Percentiles rank a stretch among this genome's conserved stretches.
Evolutionary conservation across 2,113 vertebrate genomes (phyloP).

Genomic region (Apodemus sylvaticus): DNA sequence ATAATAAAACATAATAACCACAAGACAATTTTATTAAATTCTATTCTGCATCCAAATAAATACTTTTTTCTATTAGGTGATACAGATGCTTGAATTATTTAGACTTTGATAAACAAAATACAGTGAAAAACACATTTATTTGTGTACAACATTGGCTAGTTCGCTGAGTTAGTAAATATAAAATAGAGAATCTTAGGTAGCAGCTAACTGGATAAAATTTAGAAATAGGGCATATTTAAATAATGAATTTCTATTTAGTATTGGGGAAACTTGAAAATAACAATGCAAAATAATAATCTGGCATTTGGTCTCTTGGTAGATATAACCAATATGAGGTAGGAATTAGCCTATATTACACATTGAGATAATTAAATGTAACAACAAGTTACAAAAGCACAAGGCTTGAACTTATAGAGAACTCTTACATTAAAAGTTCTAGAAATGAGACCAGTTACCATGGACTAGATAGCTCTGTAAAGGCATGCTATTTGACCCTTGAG

Average conservation of each 20-base stretch:
- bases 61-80: not conserved
- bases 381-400: not conserved
- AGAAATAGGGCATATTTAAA: not conserved
- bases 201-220: not conserved
- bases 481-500: not conserved
- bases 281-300: not conserved
- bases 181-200: not conserved
- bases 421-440: not conserved
- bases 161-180: not conserved
- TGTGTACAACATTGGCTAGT: not conserved
- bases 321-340: not conserved
- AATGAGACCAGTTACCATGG: not conserved
- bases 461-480: not conserved
- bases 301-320: not conserved
- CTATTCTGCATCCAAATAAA: not conserved
- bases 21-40: slow-evolving; percentile 6
- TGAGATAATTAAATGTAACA: not conserved
- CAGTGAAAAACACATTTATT: not conserved
- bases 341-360: not conserved
- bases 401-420: not conserved
- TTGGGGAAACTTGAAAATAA: not conserved
- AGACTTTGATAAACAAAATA: not conserved
- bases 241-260: not conserved
- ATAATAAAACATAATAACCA: slow-evolving; percentile 10
- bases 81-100: not conserved